Evolutionary conservation across 92 coral and sea anemone genomes (phyloP).

Genomic region (Diadumene lineata): DNA sequence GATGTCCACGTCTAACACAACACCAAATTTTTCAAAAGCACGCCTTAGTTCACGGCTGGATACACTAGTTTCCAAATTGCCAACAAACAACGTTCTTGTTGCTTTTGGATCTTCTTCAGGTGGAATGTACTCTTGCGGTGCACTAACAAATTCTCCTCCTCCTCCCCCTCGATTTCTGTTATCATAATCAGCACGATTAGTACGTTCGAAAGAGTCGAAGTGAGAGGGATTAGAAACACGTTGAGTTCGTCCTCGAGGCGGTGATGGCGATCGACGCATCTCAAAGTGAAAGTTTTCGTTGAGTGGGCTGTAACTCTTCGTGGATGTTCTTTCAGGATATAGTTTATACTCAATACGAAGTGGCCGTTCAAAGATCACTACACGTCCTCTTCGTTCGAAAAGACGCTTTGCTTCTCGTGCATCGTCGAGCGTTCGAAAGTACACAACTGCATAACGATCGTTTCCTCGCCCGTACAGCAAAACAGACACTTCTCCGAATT

Average conservation of each 20-base stretch:
- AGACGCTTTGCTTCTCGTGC: slow-evolving; percentile 90
- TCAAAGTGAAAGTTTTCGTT: slow-evolving; percentile 70
- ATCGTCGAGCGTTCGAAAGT: slow-evolving; percentile 94
- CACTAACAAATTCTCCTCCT: slow-evolving; percentile 53
- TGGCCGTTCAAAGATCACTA: slow-evolving; percentile 84
- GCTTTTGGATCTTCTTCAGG: slow-evolving; percentile 99
- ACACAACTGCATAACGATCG: slow-evolving; percentile 97
- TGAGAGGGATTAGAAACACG: slow-evolving; percentile 68
- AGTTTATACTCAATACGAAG: slow-evolving; percentile 76
- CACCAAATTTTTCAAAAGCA: slow-evolving; percentile 97
- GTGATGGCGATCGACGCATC: slow-evolving; percentile 74
- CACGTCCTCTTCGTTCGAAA: slow-evolving; percentile 91
- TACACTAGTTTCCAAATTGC: slow-evolving; percentile 95
- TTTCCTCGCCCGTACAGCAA: slow-evolving; percentile 95
- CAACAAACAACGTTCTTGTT: slow-evolving; percentile 95
- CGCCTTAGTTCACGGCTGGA: slow-evolving; percentile 95
- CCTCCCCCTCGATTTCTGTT: slow-evolving; percentile 62
- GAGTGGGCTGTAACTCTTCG: slow-evolving; percentile 83
- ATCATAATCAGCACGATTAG: slow-evolving; percentile 74
- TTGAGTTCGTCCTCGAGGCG: slow-evolving; percentile 63
- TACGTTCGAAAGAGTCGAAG: slow-evolving; percentile 64
- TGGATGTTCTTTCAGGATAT: slow-evolving; percentile 74
- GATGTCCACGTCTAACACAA: slow-evolving; percentile 96
- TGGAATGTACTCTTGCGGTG: slow-evolving; percentile 69
- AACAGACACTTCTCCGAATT: slow-evolving; percentile 93